Conservation (phyloP, 2,113 vertebrate genomes). For the Gallinago media region DNA sequence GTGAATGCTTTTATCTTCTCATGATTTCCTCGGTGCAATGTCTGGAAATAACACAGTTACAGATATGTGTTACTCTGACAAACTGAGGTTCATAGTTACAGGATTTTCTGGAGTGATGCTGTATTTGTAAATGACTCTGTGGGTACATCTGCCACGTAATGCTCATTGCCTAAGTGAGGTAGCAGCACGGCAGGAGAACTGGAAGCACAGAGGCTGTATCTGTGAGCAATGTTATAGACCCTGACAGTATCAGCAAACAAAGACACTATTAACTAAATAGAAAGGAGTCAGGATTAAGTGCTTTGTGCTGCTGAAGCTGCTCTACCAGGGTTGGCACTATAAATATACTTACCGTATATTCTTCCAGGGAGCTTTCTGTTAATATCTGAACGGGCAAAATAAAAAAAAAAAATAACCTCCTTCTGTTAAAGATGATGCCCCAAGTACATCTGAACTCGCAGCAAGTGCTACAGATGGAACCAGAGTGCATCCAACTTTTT, state of each 20-base stretch:
- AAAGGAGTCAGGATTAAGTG: slow-evolving; percentile 31
- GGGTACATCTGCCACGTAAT: neutral
- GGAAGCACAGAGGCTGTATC: neutral
- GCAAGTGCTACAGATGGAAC: slow-evolving; percentile 73
- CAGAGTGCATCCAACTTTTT: slow-evolving; percentile 75
- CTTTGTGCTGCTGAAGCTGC: slow-evolving; percentile 44
- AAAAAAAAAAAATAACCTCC: neutral
- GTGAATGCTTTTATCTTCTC: slow-evolving; percentile 1
- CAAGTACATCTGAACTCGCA: slow-evolving; percentile 42
- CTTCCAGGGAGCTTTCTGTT: slow-evolving; percentile 29
- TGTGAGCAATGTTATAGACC: neutral
- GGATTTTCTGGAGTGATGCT: slow-evolving; percentile 18
- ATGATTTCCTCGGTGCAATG: neutral
- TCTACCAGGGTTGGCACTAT: neutral
- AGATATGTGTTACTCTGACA: neutral
- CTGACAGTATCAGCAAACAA: slow-evolving; percentile 26
- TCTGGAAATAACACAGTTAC: neutral
- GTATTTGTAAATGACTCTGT: slow-evolving; percentile 19
- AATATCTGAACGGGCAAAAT: slow-evolving; percentile 1
- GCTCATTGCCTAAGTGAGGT: slow-evolving; percentile 2
- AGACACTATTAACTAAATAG: slow-evolving; percentile 31
- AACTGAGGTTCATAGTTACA: neutral
- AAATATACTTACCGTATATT: slow-evolving; percentile 5
- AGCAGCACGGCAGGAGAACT: slow-evolving; percentile 13
- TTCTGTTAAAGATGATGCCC: slow-evolving; percentile 41